Percentiles rank a stretch among this genome's conserved stretches.
These are phyloP conservation scores for Pavo muticus DNA, from an alignment of 2,113 vertebrate species.

Conservation along the genomic window DNA sequence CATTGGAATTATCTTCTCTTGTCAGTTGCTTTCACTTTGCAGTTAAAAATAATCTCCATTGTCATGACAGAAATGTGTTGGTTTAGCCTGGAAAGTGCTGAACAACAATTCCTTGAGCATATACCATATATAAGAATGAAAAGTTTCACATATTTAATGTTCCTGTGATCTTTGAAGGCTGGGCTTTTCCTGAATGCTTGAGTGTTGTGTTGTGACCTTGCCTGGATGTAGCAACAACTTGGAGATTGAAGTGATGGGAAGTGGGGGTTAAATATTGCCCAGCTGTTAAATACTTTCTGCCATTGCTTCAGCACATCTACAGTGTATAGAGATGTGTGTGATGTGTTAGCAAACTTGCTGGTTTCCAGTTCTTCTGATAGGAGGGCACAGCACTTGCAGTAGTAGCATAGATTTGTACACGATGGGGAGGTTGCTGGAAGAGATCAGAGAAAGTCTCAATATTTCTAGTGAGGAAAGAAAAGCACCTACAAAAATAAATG, in stretches of 20 bases:
- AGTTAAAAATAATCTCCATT: constrained; percentile 26
- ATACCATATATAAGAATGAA: neutral
- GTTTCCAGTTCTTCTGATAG: neutral
- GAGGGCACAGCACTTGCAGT: neutral
- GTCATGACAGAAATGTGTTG: constrained; percentile 2
- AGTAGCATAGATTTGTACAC: neutral
- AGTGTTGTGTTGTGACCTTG: neutral
- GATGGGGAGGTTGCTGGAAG: neutral
- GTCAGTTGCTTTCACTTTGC: neutral
- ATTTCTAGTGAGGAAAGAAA: neutral
- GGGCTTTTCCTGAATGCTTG: neutral
- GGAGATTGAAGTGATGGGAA: neutral
- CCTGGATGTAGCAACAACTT: neutral
- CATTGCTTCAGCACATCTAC: neutral
- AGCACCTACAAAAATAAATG: neutral
- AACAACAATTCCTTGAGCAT: neutral
- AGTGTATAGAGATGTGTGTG: neutral
- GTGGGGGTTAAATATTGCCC: neutral
- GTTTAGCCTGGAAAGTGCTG: neutral
- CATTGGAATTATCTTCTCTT: constrained; percentile 24
- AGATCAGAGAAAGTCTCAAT: neutral
- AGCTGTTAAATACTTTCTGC: neutral
- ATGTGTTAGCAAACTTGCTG: neutral
- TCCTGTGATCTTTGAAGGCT: neutral
- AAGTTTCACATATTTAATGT: neutral